Evolutionary conservation across 2,888 invertebrate genomes (phyloP), one percentile per base, ranked within the genome.

Genomic region (Thyatira batis): DNA sequence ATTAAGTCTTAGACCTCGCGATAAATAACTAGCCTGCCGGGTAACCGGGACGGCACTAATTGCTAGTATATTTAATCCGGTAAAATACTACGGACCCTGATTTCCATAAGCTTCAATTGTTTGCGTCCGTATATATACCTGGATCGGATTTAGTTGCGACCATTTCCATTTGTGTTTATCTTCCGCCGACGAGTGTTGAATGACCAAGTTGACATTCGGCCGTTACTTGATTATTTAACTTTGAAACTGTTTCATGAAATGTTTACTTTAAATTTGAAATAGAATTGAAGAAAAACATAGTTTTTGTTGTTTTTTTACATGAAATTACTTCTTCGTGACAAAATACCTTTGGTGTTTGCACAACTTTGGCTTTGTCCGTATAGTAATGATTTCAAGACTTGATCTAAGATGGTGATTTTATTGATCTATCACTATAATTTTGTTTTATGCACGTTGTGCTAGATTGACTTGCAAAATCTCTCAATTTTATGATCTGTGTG

Each of bases 21-120:
- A 89, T 90, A 91, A 91, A 89, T 88, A 89, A 89, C 87, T 85
- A 80, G 80, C 77, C 70, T 65, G 75, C 71, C 77, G 76, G 78
- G 78, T 67, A 65, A 76, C 79, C 72, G 78, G 85, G 82, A 76
- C 80, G 78, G 81, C 84, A 88, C 89, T 90, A 90, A 90, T 92
- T 89, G 88, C 87, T 82, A 87, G 85, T 90, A 87, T 87, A 89
- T 90, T 87, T 90, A 90, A 91, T 89, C 91, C 89, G 73, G 84
- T 87, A 86, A 89, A 91, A 89, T 89, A 87, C 84, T 82, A 80
- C 80, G 79, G 82, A 73, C 82, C 84, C 86, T 88, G 87, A 89
- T 91, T 91, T 89, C 87, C 89, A 91, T 91, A 90, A 89, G 89
- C 89, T 87, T 84, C 87, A 87, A 88, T 89, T 89, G 89, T 89